Percentiles rank a stretch among this genome's conserved stretches.
Evolutionary conservation across 2,888 invertebrate species (phyloP).

Genomic region (Augiades crinisus): DNA sequence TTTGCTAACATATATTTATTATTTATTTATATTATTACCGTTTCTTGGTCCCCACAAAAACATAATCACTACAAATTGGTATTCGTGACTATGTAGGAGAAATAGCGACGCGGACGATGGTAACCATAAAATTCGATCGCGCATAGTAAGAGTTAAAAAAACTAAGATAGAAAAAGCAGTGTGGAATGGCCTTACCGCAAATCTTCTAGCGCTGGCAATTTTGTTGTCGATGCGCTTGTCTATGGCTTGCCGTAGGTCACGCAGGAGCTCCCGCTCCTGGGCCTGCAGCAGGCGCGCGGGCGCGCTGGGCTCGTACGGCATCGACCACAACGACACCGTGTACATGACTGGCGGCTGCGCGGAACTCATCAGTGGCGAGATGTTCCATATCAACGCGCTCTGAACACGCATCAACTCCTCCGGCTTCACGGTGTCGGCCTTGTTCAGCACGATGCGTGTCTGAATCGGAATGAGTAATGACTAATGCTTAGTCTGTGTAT

Average conservation of each 20-base stretch:
- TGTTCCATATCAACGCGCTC: slow-evolving; percentile 97
- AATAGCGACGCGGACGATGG: too few relatives aligned
- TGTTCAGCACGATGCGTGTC: slow-evolving; percentile 96
- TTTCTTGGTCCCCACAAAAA: too few relatives aligned
- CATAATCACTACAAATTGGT: too few relatives aligned
- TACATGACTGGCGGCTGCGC: slow-evolving; percentile 97
- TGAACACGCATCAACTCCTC: slow-evolving; percentile 97
- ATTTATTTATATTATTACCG: too few relatives aligned
- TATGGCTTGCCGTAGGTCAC: slow-evolving; percentile 91
- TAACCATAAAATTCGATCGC: too few relatives aligned
- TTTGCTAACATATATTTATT: too few relatives aligned
- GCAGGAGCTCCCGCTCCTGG: slow-evolving; percentile 93
- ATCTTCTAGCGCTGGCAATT: slow-evolving; percentile 95
- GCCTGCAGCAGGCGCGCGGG: slow-evolving; percentile 91
- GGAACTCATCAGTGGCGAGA: slow-evolving; percentile 97
- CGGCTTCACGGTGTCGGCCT: slow-evolving; percentile 95
- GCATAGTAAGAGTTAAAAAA: too few relatives aligned
- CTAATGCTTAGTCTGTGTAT: too few relatives aligned
- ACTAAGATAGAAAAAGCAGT: too few relatives aligned
- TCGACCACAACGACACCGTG: slow-evolving; percentile 93
- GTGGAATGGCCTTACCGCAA: slow-evolving; percentile 97
- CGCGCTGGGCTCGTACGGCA: slow-evolving; percentile 90
- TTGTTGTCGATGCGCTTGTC: slow-evolving; percentile 96
- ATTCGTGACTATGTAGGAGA: too few relatives aligned
- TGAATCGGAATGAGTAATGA: too few relatives aligned